Percentiles rank a stretch among this genome's conserved stretches.
These are phyloP conservation scores for Drosophila mimetica DNA, from an alignment of 2,888 invertebrate species.

Conservation along the genomic window DNA sequence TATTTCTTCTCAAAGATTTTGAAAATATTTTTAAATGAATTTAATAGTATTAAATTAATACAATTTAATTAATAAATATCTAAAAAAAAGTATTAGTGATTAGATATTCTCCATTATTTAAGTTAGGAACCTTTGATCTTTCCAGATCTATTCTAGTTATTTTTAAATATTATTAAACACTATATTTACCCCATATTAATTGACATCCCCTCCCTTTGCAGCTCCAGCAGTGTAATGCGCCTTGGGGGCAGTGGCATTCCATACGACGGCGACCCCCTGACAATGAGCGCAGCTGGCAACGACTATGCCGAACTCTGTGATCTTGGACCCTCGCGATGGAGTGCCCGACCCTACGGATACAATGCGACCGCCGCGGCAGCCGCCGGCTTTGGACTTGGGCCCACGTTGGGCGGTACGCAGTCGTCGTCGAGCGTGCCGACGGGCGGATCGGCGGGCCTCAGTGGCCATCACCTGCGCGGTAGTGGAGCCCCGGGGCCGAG, in stretches of 20 bases:
- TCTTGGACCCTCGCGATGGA: conserved; percentile 85
- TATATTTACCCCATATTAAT: no score
- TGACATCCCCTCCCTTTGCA: conserved; percentile 9
- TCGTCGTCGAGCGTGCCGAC: conserved; percentile 81
- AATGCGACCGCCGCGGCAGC: conserved; percentile 79
- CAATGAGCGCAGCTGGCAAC: conserved; percentile 85
- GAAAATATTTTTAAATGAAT: no score
- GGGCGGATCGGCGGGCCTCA: conserved; percentile 80
- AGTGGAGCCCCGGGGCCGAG: conserved; percentile 73
- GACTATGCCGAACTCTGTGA: conserved; percentile 85
- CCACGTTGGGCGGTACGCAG: conserved; percentile 65
- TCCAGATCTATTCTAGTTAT: no score
- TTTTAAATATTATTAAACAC: no score
- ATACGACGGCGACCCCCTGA: conserved; percentile 84
- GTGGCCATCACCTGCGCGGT: conserved; percentile 80
- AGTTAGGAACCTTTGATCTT: no score
- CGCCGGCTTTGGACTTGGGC: conserved; percentile 65
- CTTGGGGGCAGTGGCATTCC: conserved; percentile 83
- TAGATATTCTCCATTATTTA: no score
- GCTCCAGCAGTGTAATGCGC: conserved; percentile 82
- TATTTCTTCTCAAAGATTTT: no score
- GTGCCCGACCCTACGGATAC: conserved; percentile 84
- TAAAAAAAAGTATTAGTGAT: no score
- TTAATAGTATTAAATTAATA: no score
- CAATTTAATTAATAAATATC: no score